Evolutionary conservation across 2,113 vertebrate species (phyloP), one percentile per base, ranked within the genome.

Genomic region (Chrysochloris asiatica): DNA sequence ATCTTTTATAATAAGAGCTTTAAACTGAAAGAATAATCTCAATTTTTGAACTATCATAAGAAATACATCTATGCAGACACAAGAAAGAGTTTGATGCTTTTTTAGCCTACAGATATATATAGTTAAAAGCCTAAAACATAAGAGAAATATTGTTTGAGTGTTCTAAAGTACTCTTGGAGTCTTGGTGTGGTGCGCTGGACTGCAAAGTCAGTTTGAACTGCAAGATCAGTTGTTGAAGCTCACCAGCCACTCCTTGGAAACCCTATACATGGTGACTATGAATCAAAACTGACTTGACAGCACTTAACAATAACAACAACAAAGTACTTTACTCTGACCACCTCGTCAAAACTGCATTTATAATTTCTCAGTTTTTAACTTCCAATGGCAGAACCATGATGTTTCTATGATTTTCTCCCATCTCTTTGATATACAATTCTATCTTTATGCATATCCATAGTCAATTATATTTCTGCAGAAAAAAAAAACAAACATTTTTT

Each of bases 1-100:
- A 78, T 45, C 47, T 88, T 83, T n/a, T 69, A 7, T 69, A 63
- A 24, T 28, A 83, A 79, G 48, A 38, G 21, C 14, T 79, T 90
- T 50, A 59, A 43, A 82, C 38, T 77, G 50, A 91, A 88, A 47
- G 19, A 81, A 82, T 33, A 91, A 45, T 82, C n/a, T 72, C 38
- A 94, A 78, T 63, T 52, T 45, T 69, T n/a, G 4, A 88, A 85
- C 81, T 95, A 84, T 38, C 50, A 65, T 67, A 54, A 54, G 22
- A 19, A 54, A 71, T 14, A 54, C 65, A 11, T 56, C n/a, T 85
- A 28, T 77, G 2, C 9, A 67, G 33, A 72, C 17, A 65, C 17
- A 86, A 38, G 73, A 38, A 38, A 91, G 28, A 67, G 1, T 86
- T 43, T 82, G 21, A 78, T 73, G 52, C 2, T 77, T 85, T 84